A percentile compares a stretch with the other conserved stretches of the same genome.
phyloP scores from a whole-genome alignment of 1,140 invertebrate species.

The Nephila pilipes region DNA sequence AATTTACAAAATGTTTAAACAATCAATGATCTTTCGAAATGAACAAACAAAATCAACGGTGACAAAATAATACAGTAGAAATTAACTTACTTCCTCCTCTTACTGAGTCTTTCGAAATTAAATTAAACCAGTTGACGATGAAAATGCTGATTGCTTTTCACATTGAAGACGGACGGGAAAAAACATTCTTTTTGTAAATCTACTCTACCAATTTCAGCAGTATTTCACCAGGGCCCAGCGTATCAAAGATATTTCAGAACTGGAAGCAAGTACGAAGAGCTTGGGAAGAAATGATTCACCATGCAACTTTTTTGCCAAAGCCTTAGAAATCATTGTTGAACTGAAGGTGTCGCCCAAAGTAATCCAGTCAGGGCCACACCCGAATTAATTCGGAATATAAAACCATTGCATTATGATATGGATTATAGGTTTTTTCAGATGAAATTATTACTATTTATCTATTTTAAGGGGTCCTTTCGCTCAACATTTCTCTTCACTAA shows the following conservation, averaged over 20 bases:
- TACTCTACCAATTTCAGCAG: background rate
- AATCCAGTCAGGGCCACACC: too few relatives aligned
- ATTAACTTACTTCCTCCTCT: constrained; percentile 31
- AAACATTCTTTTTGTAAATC: constrained; percentile 30
- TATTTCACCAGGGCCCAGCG: background rate
- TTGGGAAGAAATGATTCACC: constrained; percentile 22
- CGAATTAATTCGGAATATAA: too few relatives aligned
- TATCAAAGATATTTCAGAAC: constrained; percentile 6
- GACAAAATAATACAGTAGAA: background rate
- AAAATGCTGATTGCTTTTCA: constrained; percentile 57
- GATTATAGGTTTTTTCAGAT: too few relatives aligned
- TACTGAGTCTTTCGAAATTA: constrained; percentile 47
- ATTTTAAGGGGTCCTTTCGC: too few relatives aligned
- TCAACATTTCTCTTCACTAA: too few relatives aligned
- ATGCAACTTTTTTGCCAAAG: background rate
- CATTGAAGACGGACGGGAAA: constrained; percentile 34
- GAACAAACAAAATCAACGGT: too few relatives aligned
- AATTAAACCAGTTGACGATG: constrained; percentile 39
- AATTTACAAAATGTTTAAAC: too few relatives aligned
- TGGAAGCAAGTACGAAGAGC: constrained; percentile 10
- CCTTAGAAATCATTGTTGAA: constrained; percentile 15
- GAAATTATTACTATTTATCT: too few relatives aligned
- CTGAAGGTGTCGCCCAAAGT: background rate
- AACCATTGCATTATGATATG: too few relatives aligned
- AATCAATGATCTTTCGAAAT: too few relatives aligned